A percentile compares a stretch with the other conserved stretches of the same genome.
Conservation (phyloP, 2,113 vertebrate genomes). For the Nycticryphes semicollaris region DNA sequence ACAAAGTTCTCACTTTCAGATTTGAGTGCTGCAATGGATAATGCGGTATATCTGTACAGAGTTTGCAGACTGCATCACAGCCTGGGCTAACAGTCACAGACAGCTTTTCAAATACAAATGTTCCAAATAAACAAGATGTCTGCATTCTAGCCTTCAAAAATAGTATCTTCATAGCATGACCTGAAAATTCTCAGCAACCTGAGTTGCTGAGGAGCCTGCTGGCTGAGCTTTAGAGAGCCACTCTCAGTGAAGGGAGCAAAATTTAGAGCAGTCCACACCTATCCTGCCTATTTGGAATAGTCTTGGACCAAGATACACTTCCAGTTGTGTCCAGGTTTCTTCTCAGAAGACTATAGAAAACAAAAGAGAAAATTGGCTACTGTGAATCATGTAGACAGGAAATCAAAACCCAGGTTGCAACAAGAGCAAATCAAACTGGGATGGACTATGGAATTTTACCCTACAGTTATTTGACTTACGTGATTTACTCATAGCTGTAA, state of each 20-base stretch:
- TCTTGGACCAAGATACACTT: neutral
- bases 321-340: neutral
- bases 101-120: neutral
- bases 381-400: neutral
- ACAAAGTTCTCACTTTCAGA: neutral
- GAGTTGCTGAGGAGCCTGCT: neutral
- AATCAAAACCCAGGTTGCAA: neutral
- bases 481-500: neutral
- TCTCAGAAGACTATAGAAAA: neutral
- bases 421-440: neutral
- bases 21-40: neutral
- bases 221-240: neutral
- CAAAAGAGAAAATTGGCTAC: neutral
- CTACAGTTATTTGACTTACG: neutral
- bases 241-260: neutral
- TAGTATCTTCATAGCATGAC: neutral
- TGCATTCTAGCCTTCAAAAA: neutral
- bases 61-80: neutral
- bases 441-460: neutral
- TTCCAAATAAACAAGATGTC: neutral
- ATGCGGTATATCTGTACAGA: fast-evolving
- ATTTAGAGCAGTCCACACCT: neutral
- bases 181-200: neutral
- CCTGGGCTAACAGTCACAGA: neutral
- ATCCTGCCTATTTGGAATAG: neutral